Conservation (phyloP, 2,113 vertebrate species). For the Ursus arctos region DNA sequence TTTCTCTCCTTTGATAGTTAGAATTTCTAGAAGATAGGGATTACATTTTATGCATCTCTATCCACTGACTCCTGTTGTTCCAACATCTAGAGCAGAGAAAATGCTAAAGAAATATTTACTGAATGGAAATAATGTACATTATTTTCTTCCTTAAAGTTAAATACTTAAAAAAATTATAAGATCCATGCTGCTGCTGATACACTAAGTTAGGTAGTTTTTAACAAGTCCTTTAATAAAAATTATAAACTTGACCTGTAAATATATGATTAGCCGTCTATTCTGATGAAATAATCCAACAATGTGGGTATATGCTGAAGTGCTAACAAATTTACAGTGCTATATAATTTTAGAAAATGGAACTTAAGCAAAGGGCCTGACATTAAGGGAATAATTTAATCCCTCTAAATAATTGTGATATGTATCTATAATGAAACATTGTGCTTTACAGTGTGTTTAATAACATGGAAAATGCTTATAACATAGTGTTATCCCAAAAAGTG, state of each 20-base stretch:
- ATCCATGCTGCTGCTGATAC: neutral
- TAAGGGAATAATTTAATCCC: slow-evolving; percentile 2
- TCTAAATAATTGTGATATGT: neutral
- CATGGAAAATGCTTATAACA: neutral
- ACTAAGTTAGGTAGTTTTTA: neutral
- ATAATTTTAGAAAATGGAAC: slow-evolving; percentile 31
- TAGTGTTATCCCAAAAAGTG: neutral
- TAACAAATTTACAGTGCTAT: neutral
- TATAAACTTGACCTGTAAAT: slow-evolving; percentile 7
- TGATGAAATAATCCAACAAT: neutral
- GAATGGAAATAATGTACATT: slow-evolving; percentile 40
- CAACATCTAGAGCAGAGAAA: neutral
- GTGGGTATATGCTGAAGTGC: neutral
- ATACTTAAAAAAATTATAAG: neutral
- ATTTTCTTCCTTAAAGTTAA: neutral
- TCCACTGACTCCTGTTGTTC: neutral
- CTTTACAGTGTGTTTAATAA: neutral
- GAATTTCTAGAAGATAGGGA: slow-evolving; percentile 21
- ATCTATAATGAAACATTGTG: neutral
- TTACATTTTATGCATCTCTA: slow-evolving; percentile 3
- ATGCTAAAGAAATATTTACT: slow-evolving; percentile 20
- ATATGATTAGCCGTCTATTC: neutral
- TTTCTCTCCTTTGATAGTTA: neutral
- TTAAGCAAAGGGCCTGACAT: neutral
- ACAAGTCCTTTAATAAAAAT: neutral